Evolutionary conservation across 2,797 vertebrate species (phyloP).

Genomic region (Diglossa cyanea): DNA sequence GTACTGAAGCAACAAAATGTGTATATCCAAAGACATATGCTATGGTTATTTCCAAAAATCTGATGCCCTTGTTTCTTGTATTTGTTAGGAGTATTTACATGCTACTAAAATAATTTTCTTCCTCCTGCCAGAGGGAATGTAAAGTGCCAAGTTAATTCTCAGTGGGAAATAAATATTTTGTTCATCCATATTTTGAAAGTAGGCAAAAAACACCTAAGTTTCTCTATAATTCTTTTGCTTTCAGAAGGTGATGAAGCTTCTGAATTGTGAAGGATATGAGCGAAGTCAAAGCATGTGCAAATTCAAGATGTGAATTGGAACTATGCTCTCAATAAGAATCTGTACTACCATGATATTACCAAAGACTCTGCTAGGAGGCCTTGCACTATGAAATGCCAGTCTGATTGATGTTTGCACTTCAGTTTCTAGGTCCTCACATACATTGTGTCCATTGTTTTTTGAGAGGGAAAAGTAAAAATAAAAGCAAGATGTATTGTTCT

Average conservation of each 20-base stretch:
- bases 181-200: not conserved
- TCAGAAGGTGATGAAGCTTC: not conserved
- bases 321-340: not conserved
- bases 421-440: not conserved
- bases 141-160: not conserved
- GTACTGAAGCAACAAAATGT: not conserved
- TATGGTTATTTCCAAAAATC: not conserved
- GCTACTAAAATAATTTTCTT: not conserved
- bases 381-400: not conserved
- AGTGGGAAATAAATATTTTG: not conserved
- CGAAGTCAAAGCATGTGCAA: not conserved
- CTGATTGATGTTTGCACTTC: constrained; percentile 3
- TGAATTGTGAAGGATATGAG: not conserved
- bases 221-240: not conserved
- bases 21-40: not conserved
- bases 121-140: not conserved
- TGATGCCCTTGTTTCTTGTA: not conserved
- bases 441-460: not conserved
- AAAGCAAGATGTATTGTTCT: not conserved
- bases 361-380: not conserved
- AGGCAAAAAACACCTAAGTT: accelerated
- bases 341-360: not conserved
- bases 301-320: not conserved
- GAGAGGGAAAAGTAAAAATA: not conserved
- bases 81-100: not conserved